Base-by-base conservation (phyloP, 1,140 invertebrate species). In the Coptotermes formosanus region DNA sequence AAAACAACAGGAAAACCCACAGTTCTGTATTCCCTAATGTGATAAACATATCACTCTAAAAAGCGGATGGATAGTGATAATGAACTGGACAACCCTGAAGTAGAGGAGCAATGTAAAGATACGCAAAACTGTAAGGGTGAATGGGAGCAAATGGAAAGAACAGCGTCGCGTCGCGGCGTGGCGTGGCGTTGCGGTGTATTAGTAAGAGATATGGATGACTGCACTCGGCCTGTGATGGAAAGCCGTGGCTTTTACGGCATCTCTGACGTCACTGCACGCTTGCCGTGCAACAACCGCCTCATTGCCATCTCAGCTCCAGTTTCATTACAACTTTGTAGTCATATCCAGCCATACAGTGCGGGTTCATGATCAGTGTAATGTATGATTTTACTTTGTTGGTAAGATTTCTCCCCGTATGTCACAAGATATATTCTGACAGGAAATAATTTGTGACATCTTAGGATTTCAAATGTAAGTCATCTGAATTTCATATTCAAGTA, bases 181-280 rank as follows among this genome's bases (percentile, higher is more conserved):
- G 52, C 19, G 19, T 55, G 19, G 14, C 19, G 19, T 55, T 1
- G 14, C n/a, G 8, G 16, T 30, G 59, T 64, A n/a, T 30, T 75
- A n/a, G 64, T 75, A 75, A 30, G n/a, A 75, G 64, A 75, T 75
- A 75, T 75, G 64, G 64, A 75, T 75, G 64, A 30, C 64, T 75
- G 64, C 64, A 75, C 64, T 75, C 59, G 64, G 6, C 25, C 64
- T 11, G 25, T 30, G 25, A 9, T 30, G 64, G n/a, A 30, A n/a
- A 25, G 64, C 3, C 25, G 64, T 75, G 64, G 64, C 64, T 75
- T 75, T 75, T 75, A 75, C n/a, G 64, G 64, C n/a, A 25, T 25
- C 64, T 8, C n/a, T 75, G 64, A 75, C 64, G 64, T 75, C 64
- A 75, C n/a, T 75, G 25, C 25, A 14, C 0, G 64, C 64, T 75